Percentiles rank a stretch among this genome's conserved stretches.
These are phyloP conservation scores for Drosophila macrothrix DNA, from an alignment of 2,888 invertebrate species.

Conservation along the genomic window DNA sequence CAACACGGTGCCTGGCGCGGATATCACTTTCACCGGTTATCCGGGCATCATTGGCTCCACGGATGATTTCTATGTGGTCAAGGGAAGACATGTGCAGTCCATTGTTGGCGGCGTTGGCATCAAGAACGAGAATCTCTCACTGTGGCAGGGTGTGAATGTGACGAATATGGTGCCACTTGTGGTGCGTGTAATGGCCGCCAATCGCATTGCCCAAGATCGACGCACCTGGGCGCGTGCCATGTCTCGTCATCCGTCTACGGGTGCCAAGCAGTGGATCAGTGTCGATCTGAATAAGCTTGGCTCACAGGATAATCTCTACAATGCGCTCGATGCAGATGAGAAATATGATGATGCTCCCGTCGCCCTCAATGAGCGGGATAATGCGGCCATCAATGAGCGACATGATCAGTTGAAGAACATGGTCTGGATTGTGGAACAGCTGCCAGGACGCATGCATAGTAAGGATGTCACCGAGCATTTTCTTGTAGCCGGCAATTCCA, in stretches of 20 bases:
- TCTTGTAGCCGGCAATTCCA: slow-evolving; percentile 81
- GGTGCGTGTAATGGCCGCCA: slow-evolving; percentile 92
- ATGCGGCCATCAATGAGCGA: slow-evolving; percentile 70
- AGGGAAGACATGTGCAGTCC: slow-evolving; percentile 87
- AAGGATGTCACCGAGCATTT: slow-evolving; percentile 89
- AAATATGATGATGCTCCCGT: slow-evolving; percentile 76
- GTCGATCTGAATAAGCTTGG: slow-evolving; percentile 88
- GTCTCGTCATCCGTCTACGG: slow-evolving; percentile 91
- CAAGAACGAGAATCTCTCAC: slow-evolving; percentile 89
- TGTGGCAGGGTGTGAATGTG: slow-evolving; percentile 90
- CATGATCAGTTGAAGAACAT: slow-evolving; percentile 84
- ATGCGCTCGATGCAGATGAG: slow-evolving; percentile 68
- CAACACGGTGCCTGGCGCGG: slow-evolving; percentile 88
- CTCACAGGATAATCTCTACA: slow-evolving; percentile 70
- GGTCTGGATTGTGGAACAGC: slow-evolving; percentile 92
- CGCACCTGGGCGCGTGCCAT: slow-evolving; percentile 91
- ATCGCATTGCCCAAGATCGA: slow-evolving; percentile 90
- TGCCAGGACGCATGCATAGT: slow-evolving; percentile 87
- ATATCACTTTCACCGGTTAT: slow-evolving; percentile 92
- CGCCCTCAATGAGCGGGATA: slow-evolving; percentile 68
- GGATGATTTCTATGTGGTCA: slow-evolving; percentile 92
- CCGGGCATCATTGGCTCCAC: slow-evolving; percentile 93
- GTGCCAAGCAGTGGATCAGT: slow-evolving; percentile 95
- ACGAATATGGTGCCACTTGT: slow-evolving; percentile 87
- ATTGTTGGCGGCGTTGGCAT: slow-evolving; percentile 92